A percentile compares a stretch with the other conserved stretches of the same genome.
phyloP scores from a whole-genome alignment of 2,797 vertebrate genomes.

The Salarias fasciatus region DNA sequence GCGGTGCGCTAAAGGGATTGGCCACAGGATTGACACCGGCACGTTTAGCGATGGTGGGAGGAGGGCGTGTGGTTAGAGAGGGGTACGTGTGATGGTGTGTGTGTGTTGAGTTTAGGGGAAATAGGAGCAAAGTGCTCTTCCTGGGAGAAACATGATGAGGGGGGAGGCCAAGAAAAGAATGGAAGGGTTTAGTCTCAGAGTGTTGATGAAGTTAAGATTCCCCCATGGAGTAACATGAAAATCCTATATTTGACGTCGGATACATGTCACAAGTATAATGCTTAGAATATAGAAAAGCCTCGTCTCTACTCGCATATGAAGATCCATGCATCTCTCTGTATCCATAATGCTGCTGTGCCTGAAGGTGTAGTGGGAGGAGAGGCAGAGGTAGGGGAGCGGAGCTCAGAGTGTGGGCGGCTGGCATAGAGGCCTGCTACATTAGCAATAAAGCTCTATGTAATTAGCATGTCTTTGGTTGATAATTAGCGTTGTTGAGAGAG shows the following conservation, averaged over 20 bases:
- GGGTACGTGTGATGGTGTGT: background rate
- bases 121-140: constrained; percentile 71
- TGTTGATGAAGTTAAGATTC: constrained; percentile 27
- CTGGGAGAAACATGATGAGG: constrained; percentile 66
- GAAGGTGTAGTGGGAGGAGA: constrained; percentile 83
- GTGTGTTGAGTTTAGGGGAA: constrained; percentile 52
- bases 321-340: constrained; percentile 50
- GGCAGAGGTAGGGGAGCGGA: constrained; percentile 80
- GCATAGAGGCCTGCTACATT: constrained; percentile 87
- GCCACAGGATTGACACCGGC: constrained; percentile 69
- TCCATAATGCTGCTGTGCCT: constrained; percentile 72
- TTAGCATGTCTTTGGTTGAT: constrained; percentile 91
- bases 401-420: constrained; percentile 83
- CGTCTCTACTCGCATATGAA: constrained; percentile 53
- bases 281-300: constrained; percentile 39
- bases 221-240: background rate
- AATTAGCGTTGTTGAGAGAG: constrained; percentile 90
- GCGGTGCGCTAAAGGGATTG: constrained; percentile 74
- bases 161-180: constrained; percentile 46
- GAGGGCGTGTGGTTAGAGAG: background rate
- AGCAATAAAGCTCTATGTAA: constrained; percentile 91
- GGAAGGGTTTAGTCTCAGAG: constrained; percentile 18
- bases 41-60: constrained; percentile 53
- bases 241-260: constrained; percentile 30
- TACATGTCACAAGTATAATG: constrained; percentile 43